phyloP scores from a whole-genome alignment of 2,888 invertebrate genomes.

The Ophion ventricosus region DNA sequence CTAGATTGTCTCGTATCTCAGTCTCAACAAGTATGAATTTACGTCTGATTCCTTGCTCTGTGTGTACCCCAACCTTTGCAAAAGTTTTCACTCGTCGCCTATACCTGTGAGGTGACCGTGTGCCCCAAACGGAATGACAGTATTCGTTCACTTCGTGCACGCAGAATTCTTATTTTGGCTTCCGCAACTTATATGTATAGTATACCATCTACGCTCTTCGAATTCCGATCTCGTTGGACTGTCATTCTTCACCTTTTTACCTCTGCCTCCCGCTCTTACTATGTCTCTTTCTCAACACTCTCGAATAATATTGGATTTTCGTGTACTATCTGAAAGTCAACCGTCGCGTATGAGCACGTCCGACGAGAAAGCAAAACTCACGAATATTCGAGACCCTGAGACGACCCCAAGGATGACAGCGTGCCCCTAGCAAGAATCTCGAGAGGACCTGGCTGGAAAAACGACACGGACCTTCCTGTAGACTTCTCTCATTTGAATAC shows the following conservation, averaged over 20 bases:
- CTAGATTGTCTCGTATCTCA: constrained; percentile 16
- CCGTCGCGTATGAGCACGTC: constrained; percentile 34
- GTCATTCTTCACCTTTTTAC: constrained; percentile 50
- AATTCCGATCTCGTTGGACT: constrained; percentile 66
- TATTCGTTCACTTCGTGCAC: constrained; percentile 43
- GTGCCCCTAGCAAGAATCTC: constrained; percentile 1
- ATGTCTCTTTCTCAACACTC: constrained; percentile 29
- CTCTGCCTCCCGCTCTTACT: constrained; percentile 19
- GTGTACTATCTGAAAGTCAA: constrained; percentile 3
- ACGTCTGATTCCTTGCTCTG: neutral
- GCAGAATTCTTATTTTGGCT: constrained; percentile 64
- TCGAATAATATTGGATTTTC: constrained; percentile 24
- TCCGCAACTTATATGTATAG: constrained; percentile 66
- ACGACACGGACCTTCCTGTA: constrained; percentile 46
- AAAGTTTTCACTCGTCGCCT: constrained; percentile 34
- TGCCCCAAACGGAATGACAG: constrained; percentile 8
- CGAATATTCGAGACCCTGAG: constrained; percentile 41
- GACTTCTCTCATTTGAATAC: constrained; percentile 73
- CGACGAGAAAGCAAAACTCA: constrained; percentile 34
- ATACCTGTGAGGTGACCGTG: constrained; percentile 10
- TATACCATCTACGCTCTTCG: constrained; percentile 54
- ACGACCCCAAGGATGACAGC: constrained; percentile 1
- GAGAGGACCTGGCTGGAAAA: constrained; percentile 37
- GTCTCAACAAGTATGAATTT: constrained; percentile 11
- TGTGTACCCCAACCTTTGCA: constrained; percentile 22